A percentile compares a stretch with the other conserved stretches of the same genome.
Evolutionary conservation across 2,113 vertebrate species (phyloP).

Genomic region (Indicator maculatus): DNA sequence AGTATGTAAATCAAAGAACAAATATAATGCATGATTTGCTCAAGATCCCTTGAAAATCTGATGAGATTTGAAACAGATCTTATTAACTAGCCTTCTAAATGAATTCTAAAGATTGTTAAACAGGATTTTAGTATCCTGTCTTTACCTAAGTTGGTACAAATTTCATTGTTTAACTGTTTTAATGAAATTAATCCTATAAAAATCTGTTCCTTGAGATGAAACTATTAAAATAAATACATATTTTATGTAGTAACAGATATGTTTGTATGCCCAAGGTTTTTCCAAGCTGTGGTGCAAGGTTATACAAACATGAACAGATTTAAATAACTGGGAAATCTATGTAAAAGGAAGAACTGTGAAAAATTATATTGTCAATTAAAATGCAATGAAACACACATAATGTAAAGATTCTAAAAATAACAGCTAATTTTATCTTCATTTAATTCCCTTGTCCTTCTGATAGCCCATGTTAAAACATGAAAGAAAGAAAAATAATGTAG

Average conservation of each 20-base stretch:
- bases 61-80: not conserved
- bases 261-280: not conserved
- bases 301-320: not conserved
- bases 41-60: not conserved
- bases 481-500: not conserved
- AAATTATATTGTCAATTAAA: not conserved
- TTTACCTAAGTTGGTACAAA: not conserved
- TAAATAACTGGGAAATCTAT: not conserved
- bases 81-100: not conserved
- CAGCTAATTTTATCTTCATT: not conserved
- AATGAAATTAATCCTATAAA: not conserved
- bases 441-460: not conserved
- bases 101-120: not conserved
- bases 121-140: not conserved
- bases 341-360: not conserved
- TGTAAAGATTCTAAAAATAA: slow-evolving; percentile 11
- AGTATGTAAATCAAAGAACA: not conserved
- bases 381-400: not conserved
- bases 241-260: not conserved
- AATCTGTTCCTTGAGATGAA: not conserved
- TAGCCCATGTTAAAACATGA: not conserved
- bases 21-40: not conserved
- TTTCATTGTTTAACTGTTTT: not conserved
- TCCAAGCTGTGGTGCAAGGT: not conserved
- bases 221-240: not conserved